Evolutionary conservation across 1,140 invertebrate genomes (phyloP), one percentile per base, ranked within the genome.

Genomic region (Pseudomyrmex cubaensis): DNA sequence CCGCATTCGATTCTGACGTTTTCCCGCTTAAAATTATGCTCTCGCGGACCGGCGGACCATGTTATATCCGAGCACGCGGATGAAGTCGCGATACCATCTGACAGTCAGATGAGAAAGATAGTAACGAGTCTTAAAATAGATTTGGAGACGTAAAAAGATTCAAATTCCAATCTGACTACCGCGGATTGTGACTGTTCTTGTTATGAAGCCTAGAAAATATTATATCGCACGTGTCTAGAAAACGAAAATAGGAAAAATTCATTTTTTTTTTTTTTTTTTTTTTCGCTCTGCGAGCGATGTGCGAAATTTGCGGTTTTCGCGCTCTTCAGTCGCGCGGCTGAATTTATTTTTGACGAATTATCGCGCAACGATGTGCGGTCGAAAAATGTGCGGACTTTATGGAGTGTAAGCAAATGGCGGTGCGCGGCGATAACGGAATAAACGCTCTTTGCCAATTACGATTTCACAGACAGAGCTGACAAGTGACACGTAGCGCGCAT

Each of bases 291-390:
- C 22, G 10, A 78, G 59, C 46, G 12, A 22, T 54, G 7, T 46
- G 54, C 52, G 22, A 50, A 17, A 59, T 1, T 59, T 15, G 44
- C n/a, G 52, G 15, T 57, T 59, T 48, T 57, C n/a, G 15, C n/a
- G 35, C 35, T 48, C 20, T 70, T 59, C 22, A 70, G 44, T 61
- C 46, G 44, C 54, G 35, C 54, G 35, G 56, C 44, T 80, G 76
- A 48, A 72, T 80, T 80, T 61, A 80, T 80, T 80, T 80, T 80
- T 50, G 20, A 70, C 20, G n/a, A 54, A 80, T 80, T 59, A 80
- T 80, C 54, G 22, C 22, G 22, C 54, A 20, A 12, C 44, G 54
- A 59, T 50, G 20, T 17, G 66, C 44, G 25, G 63, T 57, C 17
- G 15, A 69, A 78, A 69, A 78, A 50, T 59, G 44, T 4, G 44